Evolutionary conservation across 2,888 invertebrate genomes (phyloP).

Genomic region (Malthinus flaveolus): DNA sequence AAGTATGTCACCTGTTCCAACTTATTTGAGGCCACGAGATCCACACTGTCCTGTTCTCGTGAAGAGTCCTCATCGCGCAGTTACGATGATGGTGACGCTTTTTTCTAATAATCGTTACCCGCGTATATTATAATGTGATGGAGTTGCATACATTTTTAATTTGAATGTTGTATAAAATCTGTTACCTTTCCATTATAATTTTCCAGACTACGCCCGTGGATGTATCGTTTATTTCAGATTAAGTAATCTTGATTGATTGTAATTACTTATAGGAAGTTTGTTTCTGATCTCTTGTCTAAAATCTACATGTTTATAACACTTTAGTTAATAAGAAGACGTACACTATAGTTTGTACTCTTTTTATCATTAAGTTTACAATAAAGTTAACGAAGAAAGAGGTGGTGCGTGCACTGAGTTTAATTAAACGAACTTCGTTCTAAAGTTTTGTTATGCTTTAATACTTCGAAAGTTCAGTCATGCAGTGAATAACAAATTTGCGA

Average conservation of each 20-base stretch:
- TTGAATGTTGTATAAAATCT: background rate
- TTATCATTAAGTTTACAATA: constrained; percentile 7
- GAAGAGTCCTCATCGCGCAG: too few relatives aligned
- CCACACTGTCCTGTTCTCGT: too few relatives aligned
- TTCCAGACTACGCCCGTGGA: constrained; percentile 28
- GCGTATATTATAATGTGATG: too few relatives aligned
- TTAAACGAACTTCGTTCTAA: constrained; percentile 41
- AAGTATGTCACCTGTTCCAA: too few relatives aligned
- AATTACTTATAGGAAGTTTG: constrained; percentile 55
- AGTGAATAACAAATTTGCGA: constrained; percentile 53
- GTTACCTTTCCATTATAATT: constrained; percentile 21
- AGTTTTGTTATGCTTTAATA: constrained; percentile 52
- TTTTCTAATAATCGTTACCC: too few relatives aligned
- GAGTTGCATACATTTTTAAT: too few relatives aligned
- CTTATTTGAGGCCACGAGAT: too few relatives aligned
- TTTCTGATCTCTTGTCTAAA: constrained; percentile 53
- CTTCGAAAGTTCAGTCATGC: constrained; percentile 53
- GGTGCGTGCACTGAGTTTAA: constrained; percentile 12
- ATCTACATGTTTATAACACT: constrained; percentile 47
- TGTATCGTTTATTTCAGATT: constrained; percentile 38
- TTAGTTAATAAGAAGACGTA: constrained; percentile 14
- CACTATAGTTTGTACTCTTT: constrained; percentile 14
- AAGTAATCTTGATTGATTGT: constrained; percentile 53
- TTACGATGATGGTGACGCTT: too few relatives aligned
- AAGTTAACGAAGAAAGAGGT: constrained; percentile 13